Evolutionary conservation across 2,888 invertebrate species (phyloP).

Genomic region (Tortrix viridana): DNA sequence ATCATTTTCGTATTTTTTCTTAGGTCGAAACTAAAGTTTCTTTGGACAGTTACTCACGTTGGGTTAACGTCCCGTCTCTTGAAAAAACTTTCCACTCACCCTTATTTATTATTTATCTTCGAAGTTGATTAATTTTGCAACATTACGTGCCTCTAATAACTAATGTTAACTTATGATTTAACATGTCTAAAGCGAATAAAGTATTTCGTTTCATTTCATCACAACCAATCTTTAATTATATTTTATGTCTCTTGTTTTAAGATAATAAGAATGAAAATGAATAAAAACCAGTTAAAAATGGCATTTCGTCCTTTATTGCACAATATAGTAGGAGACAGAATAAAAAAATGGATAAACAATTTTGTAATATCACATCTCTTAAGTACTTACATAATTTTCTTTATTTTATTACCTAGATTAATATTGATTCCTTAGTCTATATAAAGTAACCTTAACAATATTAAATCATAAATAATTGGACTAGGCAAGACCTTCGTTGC

Average conservation of each 20-base stretch:
- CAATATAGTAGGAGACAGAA: no score
- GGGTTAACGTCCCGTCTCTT: slow-evolving; percentile 34
- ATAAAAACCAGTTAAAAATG: neutral
- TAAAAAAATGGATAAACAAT: neutral
- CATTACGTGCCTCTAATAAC: no score
- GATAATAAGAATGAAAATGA: no score
- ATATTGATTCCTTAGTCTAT: neutral
- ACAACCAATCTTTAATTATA: no score
- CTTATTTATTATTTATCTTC: slow-evolving; percentile 5
- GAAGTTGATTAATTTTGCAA: no score
- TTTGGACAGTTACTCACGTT: slow-evolving; percentile 43
- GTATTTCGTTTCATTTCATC: no score
- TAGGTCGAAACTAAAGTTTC: slow-evolving; percentile 52
- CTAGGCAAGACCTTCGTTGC: slow-evolving; percentile 62
- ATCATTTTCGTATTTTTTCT: slow-evolving; percentile 67
- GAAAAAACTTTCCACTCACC: slow-evolving; percentile 26
- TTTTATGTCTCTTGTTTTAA: no score
- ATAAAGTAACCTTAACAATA: slow-evolving; percentile 18
- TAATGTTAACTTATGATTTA: no score
- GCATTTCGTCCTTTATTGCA: neutral
- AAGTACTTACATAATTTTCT: neutral
- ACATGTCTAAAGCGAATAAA: neutral
- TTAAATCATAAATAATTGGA: slow-evolving; percentile 62
- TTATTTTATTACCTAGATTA: neutral
- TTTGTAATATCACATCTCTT: slow-evolving; percentile 3